Evolutionary conservation across 2,113 vertebrate genomes (phyloP).

Genomic region (Leucosticte australis): DNA sequence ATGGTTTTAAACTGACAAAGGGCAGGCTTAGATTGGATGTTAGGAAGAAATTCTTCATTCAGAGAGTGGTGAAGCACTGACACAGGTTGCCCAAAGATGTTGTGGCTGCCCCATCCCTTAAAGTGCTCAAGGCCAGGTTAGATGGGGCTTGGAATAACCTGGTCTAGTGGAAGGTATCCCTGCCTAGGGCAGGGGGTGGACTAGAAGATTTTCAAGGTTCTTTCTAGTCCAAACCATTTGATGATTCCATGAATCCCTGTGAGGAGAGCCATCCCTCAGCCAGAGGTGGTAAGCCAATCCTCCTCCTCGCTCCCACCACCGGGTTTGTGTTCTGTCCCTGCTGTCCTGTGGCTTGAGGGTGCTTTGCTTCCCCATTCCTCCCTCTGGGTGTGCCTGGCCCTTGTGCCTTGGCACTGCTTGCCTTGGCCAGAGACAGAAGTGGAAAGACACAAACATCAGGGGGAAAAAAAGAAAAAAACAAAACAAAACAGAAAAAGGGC

Average conservation of each 20-base stretch:
- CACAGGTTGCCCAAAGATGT: not conserved
- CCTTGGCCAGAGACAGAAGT: not conserved
- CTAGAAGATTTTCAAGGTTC: not conserved
- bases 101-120: not conserved
- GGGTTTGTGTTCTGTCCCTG: not conserved
- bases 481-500: slow-evolving; percentile 29
- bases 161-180: not conserved
- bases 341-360: not conserved
- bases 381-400: not conserved
- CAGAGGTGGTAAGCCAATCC: not conserved
- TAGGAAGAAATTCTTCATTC: not conserved
- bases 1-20: not conserved
- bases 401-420: not conserved
- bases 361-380: not conserved
- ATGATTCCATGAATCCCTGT: not conserved
- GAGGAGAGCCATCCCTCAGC: not conserved
- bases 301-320: fast-evolving
- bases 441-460: slow-evolving; percentile 17
- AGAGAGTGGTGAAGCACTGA: not conserved
- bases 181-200: not conserved
- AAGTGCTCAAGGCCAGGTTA: not conserved
- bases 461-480: not conserved
- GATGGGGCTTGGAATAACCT: not conserved
- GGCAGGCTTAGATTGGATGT: not conserved
- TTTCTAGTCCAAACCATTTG: not conserved